Conservation (phyloP, 2,113 vertebrate species). For the Pelecanoides urinatrix region DNA sequence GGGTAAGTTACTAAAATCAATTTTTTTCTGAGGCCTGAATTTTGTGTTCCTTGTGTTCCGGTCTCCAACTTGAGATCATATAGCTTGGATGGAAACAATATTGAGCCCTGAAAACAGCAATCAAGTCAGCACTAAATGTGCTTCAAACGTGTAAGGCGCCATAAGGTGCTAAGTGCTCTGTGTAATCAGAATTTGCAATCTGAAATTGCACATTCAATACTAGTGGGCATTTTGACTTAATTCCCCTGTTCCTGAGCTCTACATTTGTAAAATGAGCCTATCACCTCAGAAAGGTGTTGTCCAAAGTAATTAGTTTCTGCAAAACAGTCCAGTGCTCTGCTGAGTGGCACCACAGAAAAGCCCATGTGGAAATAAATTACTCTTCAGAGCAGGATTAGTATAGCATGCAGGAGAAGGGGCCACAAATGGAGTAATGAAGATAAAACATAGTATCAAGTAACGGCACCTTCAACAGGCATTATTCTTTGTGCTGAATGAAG, state of each 20-base stretch:
- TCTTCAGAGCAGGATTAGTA: background rate
- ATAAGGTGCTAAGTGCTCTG: background rate
- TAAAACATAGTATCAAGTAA: background rate
- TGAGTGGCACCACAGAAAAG: background rate
- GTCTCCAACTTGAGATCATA: background rate
- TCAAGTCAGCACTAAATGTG: background rate
- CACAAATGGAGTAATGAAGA: background rate
- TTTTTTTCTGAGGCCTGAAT: background rate
- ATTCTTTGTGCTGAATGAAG: background rate
- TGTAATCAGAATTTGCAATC: background rate
- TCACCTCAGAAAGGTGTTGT: background rate
- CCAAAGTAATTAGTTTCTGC: constrained; percentile 24
- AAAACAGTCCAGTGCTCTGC: background rate
- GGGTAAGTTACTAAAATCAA: background rate
- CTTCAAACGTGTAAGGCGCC: background rate
- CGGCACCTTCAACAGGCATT: background rate
- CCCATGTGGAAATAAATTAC: background rate
- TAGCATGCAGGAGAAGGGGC: background rate
- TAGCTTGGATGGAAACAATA: background rate
- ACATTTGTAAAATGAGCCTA: background rate
- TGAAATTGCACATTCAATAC: background rate
- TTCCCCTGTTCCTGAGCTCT: background rate
- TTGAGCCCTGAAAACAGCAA: background rate
- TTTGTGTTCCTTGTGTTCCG: accelerated
- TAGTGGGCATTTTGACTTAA: background rate